A percentile compares a stretch with the other conserved stretches of the same genome.
Evolutionary conservation across 2,113 vertebrate genomes (phyloP).

Genomic region (Callospermophilus lateralis): DNA sequence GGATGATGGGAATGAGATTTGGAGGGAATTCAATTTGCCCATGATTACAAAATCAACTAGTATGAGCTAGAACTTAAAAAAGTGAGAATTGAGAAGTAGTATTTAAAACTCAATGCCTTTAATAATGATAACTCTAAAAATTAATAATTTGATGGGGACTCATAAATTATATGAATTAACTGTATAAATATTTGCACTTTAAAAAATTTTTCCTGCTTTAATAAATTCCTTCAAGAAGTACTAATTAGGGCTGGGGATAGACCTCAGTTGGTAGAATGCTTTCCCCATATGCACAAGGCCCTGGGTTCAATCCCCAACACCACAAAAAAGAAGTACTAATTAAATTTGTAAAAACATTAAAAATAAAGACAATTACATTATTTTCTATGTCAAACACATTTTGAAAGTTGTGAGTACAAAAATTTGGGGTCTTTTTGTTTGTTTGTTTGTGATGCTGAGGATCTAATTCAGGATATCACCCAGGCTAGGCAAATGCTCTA

Average conservation of each 20-base stretch:
- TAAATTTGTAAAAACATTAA: background rate
- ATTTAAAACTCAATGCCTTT: background rate
- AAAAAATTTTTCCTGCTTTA: background rate
- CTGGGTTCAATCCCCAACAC: too few relatives aligned
- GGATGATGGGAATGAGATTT: background rate
- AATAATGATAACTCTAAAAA: background rate
- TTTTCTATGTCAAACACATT: conserved; percentile 1
- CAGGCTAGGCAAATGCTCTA: background rate
- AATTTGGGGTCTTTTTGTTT: background rate
- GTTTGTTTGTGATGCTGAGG: background rate
- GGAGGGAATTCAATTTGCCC: background rate
- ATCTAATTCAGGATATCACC: background rate
- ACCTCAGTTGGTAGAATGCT: too few relatives aligned
- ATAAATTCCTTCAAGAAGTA: background rate
- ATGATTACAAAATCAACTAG: background rate
- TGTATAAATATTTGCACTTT: background rate
- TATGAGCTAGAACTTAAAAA: background rate
- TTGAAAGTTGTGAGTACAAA: background rate
- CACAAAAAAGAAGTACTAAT: background rate
- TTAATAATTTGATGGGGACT: background rate
- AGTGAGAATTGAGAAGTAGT: background rate
- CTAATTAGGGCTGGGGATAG: background rate
- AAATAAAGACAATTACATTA: conserved; percentile 23
- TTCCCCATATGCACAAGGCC: too few relatives aligned
- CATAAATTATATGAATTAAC: background rate